These are phyloP conservation scores for Prosopocoilus inquinatus DNA, from an alignment of 2,888 invertebrate genomes.

Conservation along the genomic window DNA sequence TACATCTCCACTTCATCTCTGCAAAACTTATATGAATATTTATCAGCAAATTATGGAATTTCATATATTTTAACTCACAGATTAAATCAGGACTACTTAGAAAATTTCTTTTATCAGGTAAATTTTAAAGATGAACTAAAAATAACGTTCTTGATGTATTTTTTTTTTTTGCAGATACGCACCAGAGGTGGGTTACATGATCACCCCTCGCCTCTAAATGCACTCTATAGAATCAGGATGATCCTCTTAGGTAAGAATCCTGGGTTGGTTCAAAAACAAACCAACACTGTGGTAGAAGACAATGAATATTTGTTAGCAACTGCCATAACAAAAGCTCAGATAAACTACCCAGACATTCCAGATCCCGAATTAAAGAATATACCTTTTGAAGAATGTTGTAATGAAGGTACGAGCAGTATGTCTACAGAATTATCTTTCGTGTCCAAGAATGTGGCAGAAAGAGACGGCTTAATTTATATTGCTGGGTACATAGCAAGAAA, in stretches of 20 bases:
- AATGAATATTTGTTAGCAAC: slow-evolving; percentile 18
- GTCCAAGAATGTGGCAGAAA: too few species aligned
- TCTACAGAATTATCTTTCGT: too few species aligned
- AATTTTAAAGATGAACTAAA: background rate
- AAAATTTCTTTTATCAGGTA: slow-evolving; percentile 20
- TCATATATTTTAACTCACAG: slow-evolving; percentile 21
- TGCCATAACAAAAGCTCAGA: slow-evolving; percentile 11
- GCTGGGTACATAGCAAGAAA: too few species aligned
- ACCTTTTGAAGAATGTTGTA: too few species aligned
- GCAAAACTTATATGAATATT: slow-evolving; percentile 14
- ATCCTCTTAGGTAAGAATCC: slow-evolving; percentile 26
- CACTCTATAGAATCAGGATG: slow-evolving; percentile 20
- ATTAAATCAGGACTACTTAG: slow-evolving; percentile 24
- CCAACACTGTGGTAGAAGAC: slow-evolving; percentile 12
- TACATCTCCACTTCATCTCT: slow-evolving; percentile 21
- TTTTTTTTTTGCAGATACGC: slow-evolving; percentile 22
- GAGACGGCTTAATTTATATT: too few species aligned
- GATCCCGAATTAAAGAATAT: background rate
- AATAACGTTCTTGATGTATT: slow-evolving; percentile 1
- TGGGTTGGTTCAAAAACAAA: slow-evolving; percentile 13
- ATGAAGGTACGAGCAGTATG: too few species aligned
- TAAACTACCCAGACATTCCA: slow-evolving; percentile 11
- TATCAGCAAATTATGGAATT: slow-evolving; percentile 15
- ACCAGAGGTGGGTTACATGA: slow-evolving; percentile 25
- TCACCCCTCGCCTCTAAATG: slow-evolving; percentile 26